Evolutionary conservation across 2,113 vertebrate genomes (phyloP).

Genomic region (Mola mola): DNA sequence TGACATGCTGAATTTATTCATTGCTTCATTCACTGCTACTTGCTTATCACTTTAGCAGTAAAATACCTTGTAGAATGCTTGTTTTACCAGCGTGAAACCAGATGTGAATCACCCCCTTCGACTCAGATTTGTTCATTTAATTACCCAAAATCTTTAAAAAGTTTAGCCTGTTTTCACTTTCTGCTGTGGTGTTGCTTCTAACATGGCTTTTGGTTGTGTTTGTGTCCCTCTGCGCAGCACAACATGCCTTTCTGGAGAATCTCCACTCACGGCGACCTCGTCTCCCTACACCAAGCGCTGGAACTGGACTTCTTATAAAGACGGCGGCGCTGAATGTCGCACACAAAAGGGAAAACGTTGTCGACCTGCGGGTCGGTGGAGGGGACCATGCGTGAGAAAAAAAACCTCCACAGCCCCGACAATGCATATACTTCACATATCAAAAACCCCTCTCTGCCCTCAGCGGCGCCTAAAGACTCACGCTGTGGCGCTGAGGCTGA

Average conservation of each 20-base stretch:
- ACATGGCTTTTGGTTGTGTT: too few species aligned
- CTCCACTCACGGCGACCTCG: constrained; percentile 92
- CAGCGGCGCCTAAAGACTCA: constrained; percentile 6
- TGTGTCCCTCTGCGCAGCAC: constrained; percentile 80
- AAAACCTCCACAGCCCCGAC: constrained; percentile 19
- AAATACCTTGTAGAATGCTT: too few species aligned
- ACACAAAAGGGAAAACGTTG: constrained; percentile 6
- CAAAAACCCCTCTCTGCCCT: constrained; percentile 9
- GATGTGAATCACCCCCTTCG: too few species aligned
- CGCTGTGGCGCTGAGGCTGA: constrained; percentile 28
- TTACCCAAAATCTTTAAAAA: too few species aligned
- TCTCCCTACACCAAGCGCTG: constrained; percentile 96
- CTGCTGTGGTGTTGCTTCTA: too few species aligned
- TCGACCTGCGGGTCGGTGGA: constrained; percentile 20
- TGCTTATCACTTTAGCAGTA: too few species aligned
- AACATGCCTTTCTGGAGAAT: constrained; percentile 99
- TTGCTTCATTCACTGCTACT: too few species aligned
- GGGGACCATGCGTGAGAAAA: constrained; percentile 17
- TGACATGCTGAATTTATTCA: too few species aligned
- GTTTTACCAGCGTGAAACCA: too few species aligned
- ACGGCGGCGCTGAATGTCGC: background rate
- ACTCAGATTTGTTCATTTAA: too few species aligned
- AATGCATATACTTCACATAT: too few species aligned
- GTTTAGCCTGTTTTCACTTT: background rate
- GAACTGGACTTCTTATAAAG: constrained; percentile 96